Percentiles rank a stretch among this genome's conserved stretches.
Conservation (phyloP, 2,888 invertebrate species). For the Diarsia mendica region DNA sequence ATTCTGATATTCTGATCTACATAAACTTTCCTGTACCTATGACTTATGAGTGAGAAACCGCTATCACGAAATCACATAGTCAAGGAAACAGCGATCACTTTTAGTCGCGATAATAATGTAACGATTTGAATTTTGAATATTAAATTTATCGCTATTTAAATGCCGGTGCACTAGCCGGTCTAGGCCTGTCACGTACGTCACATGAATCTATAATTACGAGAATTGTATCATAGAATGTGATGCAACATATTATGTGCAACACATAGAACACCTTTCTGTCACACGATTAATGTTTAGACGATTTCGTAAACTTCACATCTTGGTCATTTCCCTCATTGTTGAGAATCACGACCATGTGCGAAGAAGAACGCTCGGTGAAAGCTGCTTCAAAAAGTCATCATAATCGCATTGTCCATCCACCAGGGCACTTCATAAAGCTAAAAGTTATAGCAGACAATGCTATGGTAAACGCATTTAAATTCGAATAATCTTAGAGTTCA, state of each 20-base stretch:
- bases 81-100: neutral
- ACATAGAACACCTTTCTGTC: neutral
- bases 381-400: neutral
- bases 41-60: neutral
- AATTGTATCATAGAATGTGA: neutral
- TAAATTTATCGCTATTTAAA: neutral
- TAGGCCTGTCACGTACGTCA: neutral
- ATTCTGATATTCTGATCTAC: no score
- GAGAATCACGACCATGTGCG: neutral
- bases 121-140: neutral
- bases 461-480: neutral
- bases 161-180: neutral
- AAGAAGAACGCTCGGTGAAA: neutral
- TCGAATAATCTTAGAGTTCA: neutral
- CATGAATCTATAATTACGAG: neutral
- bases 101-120: neutral
- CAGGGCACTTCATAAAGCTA: no score
- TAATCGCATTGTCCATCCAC: neutral
- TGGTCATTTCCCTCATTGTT: neutral
- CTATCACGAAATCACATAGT: neutral
- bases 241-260: conserved; percentile 6
- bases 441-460: no score
- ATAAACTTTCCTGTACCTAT: neutral
- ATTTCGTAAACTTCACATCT: neutral
- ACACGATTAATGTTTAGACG: neutral